These are phyloP conservation scores for Watsonalla cultraria DNA, from an alignment of 2,888 invertebrate genomes.

Conservation along the genomic window DNA sequence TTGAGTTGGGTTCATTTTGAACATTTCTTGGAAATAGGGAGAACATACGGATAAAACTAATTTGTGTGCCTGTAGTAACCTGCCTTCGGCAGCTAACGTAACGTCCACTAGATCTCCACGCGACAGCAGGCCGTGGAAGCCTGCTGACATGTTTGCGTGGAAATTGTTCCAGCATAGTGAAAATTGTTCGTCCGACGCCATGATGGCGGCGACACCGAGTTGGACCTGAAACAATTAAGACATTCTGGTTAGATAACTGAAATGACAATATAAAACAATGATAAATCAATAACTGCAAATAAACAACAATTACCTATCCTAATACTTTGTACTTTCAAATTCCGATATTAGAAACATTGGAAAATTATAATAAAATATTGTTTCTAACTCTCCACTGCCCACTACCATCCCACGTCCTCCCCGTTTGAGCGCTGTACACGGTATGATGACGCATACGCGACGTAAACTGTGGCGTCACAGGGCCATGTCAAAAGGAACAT, in stretches of 20 bases:
- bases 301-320: slow-evolving; percentile 57
- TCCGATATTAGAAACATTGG: slow-evolving; percentile 72
- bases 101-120: slow-evolving; percentile 85
- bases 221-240: slow-evolving; percentile 50
- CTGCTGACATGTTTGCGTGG: slow-evolving; percentile 84
- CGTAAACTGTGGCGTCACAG: slow-evolving; percentile 63
- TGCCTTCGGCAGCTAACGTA: slow-evolving; percentile 84
- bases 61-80: slow-evolving; percentile 84
- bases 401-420: slow-evolving; percentile 62
- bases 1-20: slow-evolving; percentile 83
- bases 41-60: slow-evolving; percentile 85
- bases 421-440: slow-evolving; percentile 62
- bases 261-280: too few species aligned
- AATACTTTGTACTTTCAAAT: slow-evolving; percentile 72
- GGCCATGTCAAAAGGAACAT: slow-evolving; percentile 26
- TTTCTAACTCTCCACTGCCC: slow-evolving; percentile 51
- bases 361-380: slow-evolving; percentile 51
- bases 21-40: slow-evolving; percentile 86
- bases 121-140: slow-evolving; percentile 84
- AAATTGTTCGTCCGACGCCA: slow-evolving; percentile 86
- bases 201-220: slow-evolving; percentile 72
- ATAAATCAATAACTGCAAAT: too few species aligned
- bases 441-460: slow-evolving; percentile 72
- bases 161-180: slow-evolving; percentile 88
- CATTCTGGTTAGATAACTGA: too few species aligned